These are phyloP conservation scores for Halocynthia roretzi DNA, from an alignment of 23 tunicate species.

Conservation along the genomic window DNA sequence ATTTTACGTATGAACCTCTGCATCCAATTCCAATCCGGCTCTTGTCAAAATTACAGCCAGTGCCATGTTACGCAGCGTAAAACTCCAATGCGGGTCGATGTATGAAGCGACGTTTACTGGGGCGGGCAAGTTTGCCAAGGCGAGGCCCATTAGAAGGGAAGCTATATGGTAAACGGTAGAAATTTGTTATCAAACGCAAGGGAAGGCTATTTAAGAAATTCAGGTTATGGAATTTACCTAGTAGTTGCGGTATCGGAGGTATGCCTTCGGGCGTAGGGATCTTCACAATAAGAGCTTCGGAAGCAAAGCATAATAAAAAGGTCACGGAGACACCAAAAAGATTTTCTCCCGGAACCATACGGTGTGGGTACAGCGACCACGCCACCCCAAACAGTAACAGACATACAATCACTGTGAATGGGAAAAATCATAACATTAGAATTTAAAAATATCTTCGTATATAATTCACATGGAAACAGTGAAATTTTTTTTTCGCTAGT, in stretches of 20 bases:
- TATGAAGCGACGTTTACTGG: slow-evolving; percentile 47
- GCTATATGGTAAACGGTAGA: slow-evolving; percentile 18
- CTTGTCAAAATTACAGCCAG: slow-evolving; percentile 64
- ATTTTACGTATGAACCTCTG: slow-evolving; percentile 33
- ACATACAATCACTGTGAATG: slow-evolving; percentile 24
- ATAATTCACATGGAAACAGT: too few relatives aligned
- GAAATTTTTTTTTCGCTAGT: background rate
- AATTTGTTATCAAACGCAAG: background rate
- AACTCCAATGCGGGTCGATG: slow-evolving; percentile 33
- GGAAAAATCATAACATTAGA: background rate
- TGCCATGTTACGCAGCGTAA: slow-evolving; percentile 42
- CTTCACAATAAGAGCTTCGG: slow-evolving; percentile 52
- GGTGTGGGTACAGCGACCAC: slow-evolving; percentile 54
- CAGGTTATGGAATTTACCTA: slow-evolving; percentile 34
- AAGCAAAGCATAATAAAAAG: slow-evolving; percentile 51
- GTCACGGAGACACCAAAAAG: slow-evolving; percentile 59
- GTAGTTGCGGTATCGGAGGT: slow-evolving; percentile 60
- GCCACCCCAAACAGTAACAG: slow-evolving; percentile 26
- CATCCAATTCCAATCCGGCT: slow-evolving; percentile 85
- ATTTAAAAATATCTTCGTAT: too few relatives aligned
- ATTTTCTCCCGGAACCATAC: slow-evolving; percentile 32
- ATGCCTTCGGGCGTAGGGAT: slow-evolving; percentile 68
- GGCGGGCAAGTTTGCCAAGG: slow-evolving; percentile 60
- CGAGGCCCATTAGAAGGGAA: slow-evolving; percentile 65
- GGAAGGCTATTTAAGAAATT: background rate